A percentile compares a stretch with the other conserved stretches of the same genome.
phyloP scores from a whole-genome alignment of 2,797 vertebrate genomes.

The Ambastaia sidthimunki region DNA sequence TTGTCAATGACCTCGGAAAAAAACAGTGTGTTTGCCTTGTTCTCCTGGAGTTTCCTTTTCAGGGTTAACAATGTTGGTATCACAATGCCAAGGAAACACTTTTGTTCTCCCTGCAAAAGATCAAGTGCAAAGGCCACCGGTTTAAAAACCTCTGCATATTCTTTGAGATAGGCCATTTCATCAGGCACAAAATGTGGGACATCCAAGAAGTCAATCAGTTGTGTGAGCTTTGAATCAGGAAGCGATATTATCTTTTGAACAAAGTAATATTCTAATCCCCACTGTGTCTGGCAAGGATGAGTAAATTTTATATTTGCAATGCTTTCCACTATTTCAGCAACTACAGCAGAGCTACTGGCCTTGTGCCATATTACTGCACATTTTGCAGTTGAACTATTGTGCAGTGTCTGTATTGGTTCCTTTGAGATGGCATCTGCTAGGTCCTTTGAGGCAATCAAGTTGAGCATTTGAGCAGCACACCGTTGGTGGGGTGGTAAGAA shows the following conservation, averaged over 20 bases:
- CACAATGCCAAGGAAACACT: constrained; percentile 77
- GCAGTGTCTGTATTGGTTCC: constrained; percentile 72
- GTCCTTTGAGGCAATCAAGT: constrained; percentile 73
- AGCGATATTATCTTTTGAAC: constrained; percentile 75
- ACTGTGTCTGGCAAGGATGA: constrained; percentile 70
- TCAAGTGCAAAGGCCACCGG: constrained; percentile 78
- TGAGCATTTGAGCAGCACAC: constrained; percentile 75
- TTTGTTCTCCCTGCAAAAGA: constrained; percentile 79
- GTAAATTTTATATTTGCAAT: constrained; percentile 73
- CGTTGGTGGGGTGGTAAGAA: constrained; percentile 73
- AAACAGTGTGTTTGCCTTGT: constrained; percentile 68
- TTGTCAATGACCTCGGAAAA: constrained; percentile 67
- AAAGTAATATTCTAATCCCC: constrained; percentile 76
- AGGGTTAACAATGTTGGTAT: constrained; percentile 77
- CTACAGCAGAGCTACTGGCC: constrained; percentile 72
- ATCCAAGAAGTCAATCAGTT: constrained; percentile 56
- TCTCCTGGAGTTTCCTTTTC: constrained; percentile 78
- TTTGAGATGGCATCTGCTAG: constrained; percentile 74
- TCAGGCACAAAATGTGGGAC: constrained; percentile 49
- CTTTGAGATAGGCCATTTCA: constrained; percentile 75
- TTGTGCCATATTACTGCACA: constrained; percentile 74
- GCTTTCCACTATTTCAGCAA: constrained; percentile 70
- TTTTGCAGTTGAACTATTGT: constrained; percentile 74
- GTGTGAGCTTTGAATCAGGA: constrained; percentile 71
- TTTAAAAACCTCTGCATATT: constrained; percentile 75